Evolutionary conservation across 2,888 invertebrate genomes (phyloP).

Genomic region (Xylota segnis): DNA sequence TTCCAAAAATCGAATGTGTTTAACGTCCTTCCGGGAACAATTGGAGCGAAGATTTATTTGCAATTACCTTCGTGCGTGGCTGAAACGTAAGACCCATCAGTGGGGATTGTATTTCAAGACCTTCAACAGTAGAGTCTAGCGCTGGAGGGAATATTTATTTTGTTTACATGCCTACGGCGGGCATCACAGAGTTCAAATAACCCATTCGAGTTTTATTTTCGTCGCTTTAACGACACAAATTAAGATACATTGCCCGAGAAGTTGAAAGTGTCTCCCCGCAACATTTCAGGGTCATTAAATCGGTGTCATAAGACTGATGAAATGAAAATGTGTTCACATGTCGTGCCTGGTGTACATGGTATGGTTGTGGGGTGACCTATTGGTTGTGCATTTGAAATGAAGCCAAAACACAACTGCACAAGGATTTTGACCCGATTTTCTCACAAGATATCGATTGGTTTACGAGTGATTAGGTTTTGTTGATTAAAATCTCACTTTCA

Average conservation of each 20-base stretch:
- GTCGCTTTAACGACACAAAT: slow-evolving; percentile 9
- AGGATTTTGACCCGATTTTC: not conserved
- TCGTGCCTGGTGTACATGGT: not conserved
- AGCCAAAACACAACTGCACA: not conserved
- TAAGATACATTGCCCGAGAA: not conserved
- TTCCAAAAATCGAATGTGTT: not conserved
- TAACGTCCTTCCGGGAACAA: slow-evolving; percentile 25
- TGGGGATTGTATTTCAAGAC: slow-evolving; percentile 40
- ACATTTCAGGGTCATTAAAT: slow-evolving; percentile 22
- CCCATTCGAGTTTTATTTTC: slow-evolving; percentile 36
- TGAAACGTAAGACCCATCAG: slow-evolving; percentile 46
- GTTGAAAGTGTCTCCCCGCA: not conserved
- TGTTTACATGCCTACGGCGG: slow-evolving; percentile 21
- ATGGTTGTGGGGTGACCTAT: not conserved
- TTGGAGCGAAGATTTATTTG: slow-evolving; percentile 31
- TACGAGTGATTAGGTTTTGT: not conserved
- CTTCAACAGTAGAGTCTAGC: not conserved
- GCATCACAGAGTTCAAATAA: slow-evolving; percentile 41
- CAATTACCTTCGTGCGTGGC: slow-evolving; percentile 41
- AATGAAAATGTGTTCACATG: not conserved
- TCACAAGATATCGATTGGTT: slow-evolving; percentile 14
- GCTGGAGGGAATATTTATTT: not conserved
- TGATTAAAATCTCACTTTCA: slow-evolving; percentile 1
- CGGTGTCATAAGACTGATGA: slow-evolving; percentile 20
- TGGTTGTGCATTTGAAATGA: slow-evolving; percentile 2